Base-by-base conservation (phyloP, 2,113 vertebrate genomes). In the Phalacrocorax pelagicus region DNA sequence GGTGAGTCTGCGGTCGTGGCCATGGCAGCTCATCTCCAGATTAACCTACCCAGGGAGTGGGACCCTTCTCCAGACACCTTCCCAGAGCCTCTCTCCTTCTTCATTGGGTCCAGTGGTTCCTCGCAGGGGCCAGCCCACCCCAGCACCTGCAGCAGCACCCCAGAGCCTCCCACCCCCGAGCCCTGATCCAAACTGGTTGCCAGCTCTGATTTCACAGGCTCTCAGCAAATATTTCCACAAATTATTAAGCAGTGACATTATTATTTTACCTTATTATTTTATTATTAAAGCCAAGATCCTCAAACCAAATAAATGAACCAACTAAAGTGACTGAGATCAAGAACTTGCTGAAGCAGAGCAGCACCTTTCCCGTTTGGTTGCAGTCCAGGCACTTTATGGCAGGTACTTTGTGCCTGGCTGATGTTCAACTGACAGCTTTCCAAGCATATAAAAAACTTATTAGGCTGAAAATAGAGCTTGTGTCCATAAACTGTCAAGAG, bases 381-480 rank as follows among this genome's bases (percentile, higher is more conserved):
- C 1, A 2, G 67, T 91, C 95, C 96, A 97, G 74, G 77, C 36
- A 0, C n/a, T 95, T 97, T 90, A 95, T 92, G 92, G 95, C 91
- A 90, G 94, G 97, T 96, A 91, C 97, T 97, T 97, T 95, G 96
- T 95, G 96, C 95, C 97, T 94, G 97, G 96, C 96, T 93, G 81
- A 58, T 83, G 92, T 95, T 97, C 96, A 98, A 58, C 92, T 97
- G 98, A 98, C 69, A 20, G 67, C 71, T 96, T 96, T 97, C 96
- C 96, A 97, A 97, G 90, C 91, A 21, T 90, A 97, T 97, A 98
- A 98, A 97, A 96, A 97, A 94, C 96, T 96, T 95, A 87, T 96
- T 96, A 80, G 70, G 95, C 98, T 98, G 97, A 98, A 98, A 98
- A 98, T 98, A 98, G 98, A 98, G 86, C 96, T 79, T 85, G 94